These are phyloP conservation scores for Proisotoma minuta DNA, from an alignment of 2,888 invertebrate genomes.

Conservation along the genomic window DNA sequence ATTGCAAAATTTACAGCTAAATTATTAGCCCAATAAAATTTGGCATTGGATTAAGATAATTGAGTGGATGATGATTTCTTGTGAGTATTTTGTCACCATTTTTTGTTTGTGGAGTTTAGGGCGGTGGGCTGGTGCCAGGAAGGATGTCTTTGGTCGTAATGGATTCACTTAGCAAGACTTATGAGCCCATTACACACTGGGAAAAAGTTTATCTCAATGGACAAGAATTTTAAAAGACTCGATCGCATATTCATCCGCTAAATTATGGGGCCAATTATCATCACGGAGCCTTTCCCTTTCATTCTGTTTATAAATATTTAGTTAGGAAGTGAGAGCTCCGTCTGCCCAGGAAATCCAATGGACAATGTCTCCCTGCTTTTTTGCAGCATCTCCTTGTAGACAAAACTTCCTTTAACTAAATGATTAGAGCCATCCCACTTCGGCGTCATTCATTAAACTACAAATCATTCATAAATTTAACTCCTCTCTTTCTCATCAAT, in stretches of 20 bases:
- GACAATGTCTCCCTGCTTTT: neutral
- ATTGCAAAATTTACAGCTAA: no score
- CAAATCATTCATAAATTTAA: neutral
- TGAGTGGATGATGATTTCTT: no score
- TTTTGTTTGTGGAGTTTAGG: neutral
- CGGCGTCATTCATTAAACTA: neutral
- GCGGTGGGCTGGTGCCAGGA: slow-evolving; percentile 19
- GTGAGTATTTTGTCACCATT: no score
- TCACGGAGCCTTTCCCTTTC: neutral
- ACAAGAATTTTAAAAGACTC: no score
- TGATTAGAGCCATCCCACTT: neutral
- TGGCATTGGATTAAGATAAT: no score
- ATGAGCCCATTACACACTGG: slow-evolving; percentile 18
- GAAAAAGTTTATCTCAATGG: neutral
- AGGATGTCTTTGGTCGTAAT: no score
- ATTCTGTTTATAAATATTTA: neutral
- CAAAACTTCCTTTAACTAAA: neutral
- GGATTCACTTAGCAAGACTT: slow-evolving; percentile 37
- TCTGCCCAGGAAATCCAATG: neutral
- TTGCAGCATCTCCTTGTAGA: neutral
- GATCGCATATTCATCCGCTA: neutral
- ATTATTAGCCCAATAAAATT: no score
- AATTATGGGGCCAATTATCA: neutral
- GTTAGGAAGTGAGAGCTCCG: neutral
- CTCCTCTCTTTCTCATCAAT: neutral